Evolutionary conservation across 2,797 vertebrate species (phyloP), one percentile per base, ranked within the genome.

Genomic region (Odontamblyopus rebecca): DNA sequence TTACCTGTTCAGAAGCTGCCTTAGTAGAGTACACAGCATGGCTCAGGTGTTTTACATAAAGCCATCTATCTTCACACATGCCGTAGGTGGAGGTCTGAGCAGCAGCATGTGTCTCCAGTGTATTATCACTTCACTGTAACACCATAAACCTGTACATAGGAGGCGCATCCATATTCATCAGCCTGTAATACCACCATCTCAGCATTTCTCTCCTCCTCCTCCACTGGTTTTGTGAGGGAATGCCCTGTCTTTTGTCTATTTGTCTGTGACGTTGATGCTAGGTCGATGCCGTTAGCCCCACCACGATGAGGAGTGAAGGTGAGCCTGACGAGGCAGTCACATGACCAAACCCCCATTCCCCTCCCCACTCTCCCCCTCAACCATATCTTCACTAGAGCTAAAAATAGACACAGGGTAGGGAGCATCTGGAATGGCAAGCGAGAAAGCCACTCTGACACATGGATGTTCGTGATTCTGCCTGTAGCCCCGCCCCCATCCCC

Each of bases 401-500:
- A 85, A 93, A 94, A 94, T 94, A 94, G 93, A 93, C 23, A n/a
- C 61, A 86, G 66, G 80, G 82, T 82, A 87, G 85, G 86, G 93
- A 91, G 93, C 92, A 94, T 91, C 93, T 94, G 93, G 92, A 93
- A 93, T 92, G 86, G 89, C 89, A 88, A 92, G 91, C 85, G 81
- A 90, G 88, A 82, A 75, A 89, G 76, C 86, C 78, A 80, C 68
- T 69, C 73, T 61, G 64, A 72, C 56, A 68, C 48, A 79, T 80
- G 82, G 85, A 88, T 90, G 79, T 73, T 69, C 77, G 71, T 84
- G 75, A 82, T 90, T 89, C 73, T 74, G 73, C 82, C 73, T 78
- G 71, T 71, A 70, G 73, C 69, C 73, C 85, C 85, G 72, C 80
- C 82, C 16, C 68, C 73, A 19, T 12, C 60, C 32, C 32, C 60